These are phyloP conservation scores for Ceraclea dissimilis DNA, from an alignment of 2,888 invertebrate species.

Conservation along the genomic window DNA sequence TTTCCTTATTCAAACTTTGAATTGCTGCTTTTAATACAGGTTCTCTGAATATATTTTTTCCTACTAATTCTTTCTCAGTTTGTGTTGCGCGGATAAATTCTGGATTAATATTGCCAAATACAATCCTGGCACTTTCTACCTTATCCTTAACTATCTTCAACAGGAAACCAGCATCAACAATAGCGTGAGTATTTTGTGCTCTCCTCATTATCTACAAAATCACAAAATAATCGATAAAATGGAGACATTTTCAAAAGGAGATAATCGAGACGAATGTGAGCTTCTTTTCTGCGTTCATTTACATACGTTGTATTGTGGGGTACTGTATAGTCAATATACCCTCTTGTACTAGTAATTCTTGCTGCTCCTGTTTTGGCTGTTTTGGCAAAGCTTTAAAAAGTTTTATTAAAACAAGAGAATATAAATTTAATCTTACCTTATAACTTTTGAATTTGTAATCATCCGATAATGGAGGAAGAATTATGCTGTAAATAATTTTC, in stretches of 20 bases:
- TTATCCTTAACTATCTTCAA: conserved; percentile 47
- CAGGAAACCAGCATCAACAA: conserved; percentile 68
- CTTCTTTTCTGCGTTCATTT: neutral
- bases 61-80: conserved; percentile 47
- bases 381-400: too few species aligned
- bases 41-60: conserved; percentile 38
- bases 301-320: too few species aligned
- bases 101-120: conserved; percentile 57
- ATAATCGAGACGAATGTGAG: too few species aligned
- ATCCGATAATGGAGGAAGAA: conserved; percentile 39
- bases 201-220: conserved; percentile 62
- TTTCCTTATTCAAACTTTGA: conserved; percentile 46
- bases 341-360: too few species aligned
- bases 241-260: too few species aligned
- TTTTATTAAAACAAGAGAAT: too few species aligned
- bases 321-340: too few species aligned
- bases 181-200: conserved; percentile 68
- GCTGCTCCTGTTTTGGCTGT: too few species aligned
- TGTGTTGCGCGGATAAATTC: conserved; percentile 48
- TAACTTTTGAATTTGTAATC: conserved; percentile 32
- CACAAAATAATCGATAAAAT: conserved; percentile 6
- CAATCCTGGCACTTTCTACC: conserved; percentile 45
- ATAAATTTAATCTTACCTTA: conserved; percentile 10
- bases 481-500: conserved; percentile 41
- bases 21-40: conserved; percentile 45